Evolutionary conservation across 2,113 vertebrate species (phyloP).

Genomic region (Coptodon bakossiorum): DNA sequence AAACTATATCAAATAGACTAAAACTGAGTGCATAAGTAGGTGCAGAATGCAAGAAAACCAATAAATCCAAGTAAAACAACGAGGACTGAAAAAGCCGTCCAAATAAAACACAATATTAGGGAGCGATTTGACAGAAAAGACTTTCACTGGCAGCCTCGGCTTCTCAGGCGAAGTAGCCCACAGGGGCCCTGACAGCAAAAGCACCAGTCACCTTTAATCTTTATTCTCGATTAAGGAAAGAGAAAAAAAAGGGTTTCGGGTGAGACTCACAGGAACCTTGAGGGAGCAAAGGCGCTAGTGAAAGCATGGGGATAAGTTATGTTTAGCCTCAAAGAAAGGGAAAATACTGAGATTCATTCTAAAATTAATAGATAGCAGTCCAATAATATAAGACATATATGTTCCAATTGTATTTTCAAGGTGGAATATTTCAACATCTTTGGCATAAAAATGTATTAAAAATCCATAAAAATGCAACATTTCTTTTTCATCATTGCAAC

Average conservation of each 20-base stretch:
- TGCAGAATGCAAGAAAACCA: neutral
- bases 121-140: neutral
- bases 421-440: neutral
- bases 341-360: neutral
- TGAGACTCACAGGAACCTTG: neutral
- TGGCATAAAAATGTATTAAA: neutral
- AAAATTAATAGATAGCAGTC: neutral
- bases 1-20: neutral
- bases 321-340: neutral
- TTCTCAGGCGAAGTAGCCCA: neutral
- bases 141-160: neutral
- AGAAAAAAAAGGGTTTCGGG: neutral
- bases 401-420: neutral
- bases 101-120: neutral
- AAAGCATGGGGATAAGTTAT: neutral
- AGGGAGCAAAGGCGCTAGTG: neutral
- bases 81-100: neutral
- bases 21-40: neutral
- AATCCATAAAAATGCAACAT: accelerated
- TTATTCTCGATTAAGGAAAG: neutral
- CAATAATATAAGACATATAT: neutral
- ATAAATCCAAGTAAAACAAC: neutral
- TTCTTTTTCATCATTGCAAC: neutral
- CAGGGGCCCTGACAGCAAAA: conserved; percentile 4
- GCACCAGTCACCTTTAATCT: conserved; percentile 31